Conservation (phyloP, 2,113 vertebrate species). For the Eclectus roratus region DNA sequence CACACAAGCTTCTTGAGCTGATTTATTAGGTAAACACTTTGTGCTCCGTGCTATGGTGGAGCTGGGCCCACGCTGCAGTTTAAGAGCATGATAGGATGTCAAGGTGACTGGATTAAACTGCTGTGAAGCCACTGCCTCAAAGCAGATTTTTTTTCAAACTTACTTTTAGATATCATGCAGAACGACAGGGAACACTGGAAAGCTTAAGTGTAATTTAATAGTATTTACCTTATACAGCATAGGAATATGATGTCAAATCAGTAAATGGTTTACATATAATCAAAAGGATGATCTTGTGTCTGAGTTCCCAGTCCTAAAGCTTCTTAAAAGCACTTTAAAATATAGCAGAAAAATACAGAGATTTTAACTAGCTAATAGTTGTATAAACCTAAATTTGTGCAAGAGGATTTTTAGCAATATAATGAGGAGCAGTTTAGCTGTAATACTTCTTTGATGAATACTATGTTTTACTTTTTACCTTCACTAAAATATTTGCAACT, state of each 20-base stretch:
- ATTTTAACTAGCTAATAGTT: background rate
- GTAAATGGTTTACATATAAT: background rate
- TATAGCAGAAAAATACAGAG: background rate
- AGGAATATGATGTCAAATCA: background rate
- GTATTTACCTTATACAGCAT: background rate
- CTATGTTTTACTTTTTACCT: background rate
- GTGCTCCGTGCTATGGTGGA: background rate
- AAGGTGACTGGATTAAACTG: background rate
- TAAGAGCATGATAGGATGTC: background rate
- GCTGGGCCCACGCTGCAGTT: fast-evolving
- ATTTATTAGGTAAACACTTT: background rate
- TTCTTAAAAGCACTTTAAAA: background rate
- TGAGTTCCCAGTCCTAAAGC: background rate
- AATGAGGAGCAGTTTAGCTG: background rate
- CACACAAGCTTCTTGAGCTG: background rate
- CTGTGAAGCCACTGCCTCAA: background rate
- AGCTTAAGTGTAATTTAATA: background rate
- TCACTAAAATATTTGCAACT: background rate
- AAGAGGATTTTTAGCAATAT: background rate
- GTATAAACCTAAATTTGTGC: background rate
- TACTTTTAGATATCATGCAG: background rate
- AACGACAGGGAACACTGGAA: background rate
- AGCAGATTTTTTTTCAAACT: background rate
- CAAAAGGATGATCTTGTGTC: background rate
- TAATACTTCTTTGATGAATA: background rate